Evolutionary conservation across 1,140 invertebrate genomes (phyloP).

Genomic region (Drosophila oshimai): DNA sequence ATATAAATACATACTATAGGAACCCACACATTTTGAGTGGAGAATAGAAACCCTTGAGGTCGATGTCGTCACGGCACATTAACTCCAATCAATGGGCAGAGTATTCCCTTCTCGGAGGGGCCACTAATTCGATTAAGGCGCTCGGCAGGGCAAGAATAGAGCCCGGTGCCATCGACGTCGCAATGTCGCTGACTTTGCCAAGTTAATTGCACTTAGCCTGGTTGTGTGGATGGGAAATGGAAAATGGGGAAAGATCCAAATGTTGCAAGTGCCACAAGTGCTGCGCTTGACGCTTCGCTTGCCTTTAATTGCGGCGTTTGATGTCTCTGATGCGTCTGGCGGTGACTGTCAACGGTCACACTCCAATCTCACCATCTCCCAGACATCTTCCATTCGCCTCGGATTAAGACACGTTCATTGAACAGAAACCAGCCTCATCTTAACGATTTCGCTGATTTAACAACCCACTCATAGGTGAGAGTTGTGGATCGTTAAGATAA

Average conservation of each 20-base stretch:
- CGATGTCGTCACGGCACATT: conserved; percentile 54
- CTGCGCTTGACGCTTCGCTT: conserved; percentile 39
- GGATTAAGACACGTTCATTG: conserved; percentile 28
- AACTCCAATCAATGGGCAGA: conserved; percentile 67
- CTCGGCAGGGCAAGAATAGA: conserved; percentile 46
- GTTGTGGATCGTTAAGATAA: conserved; percentile 12
- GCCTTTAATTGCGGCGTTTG: conserved; percentile 42
- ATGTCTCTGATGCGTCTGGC: conserved; percentile 24
- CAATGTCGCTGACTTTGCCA: conserved; percentile 43
- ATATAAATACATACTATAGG: conserved; percentile 1
- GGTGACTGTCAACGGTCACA: conserved; percentile 4
- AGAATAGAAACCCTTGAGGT: conserved; percentile 34
- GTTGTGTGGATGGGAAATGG: conserved; percentile 17
- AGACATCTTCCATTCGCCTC: conserved; percentile 16
- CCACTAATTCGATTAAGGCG: conserved; percentile 71
- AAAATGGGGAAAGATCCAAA: conserved; percentile 15
- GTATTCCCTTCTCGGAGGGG: conserved; percentile 1
- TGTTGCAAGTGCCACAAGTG: conserved; percentile 35
- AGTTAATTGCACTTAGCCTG: conserved; percentile 54
- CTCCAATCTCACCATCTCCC: background rate
- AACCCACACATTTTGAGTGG: background rate
- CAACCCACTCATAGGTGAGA: background rate
- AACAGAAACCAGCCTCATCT: background rate
- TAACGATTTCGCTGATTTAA: conserved; percentile 7
- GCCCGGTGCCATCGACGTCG: background rate